phyloP scores from a whole-genome alignment of 2,797 vertebrate species.

The Molossus alvarezi region DNA sequence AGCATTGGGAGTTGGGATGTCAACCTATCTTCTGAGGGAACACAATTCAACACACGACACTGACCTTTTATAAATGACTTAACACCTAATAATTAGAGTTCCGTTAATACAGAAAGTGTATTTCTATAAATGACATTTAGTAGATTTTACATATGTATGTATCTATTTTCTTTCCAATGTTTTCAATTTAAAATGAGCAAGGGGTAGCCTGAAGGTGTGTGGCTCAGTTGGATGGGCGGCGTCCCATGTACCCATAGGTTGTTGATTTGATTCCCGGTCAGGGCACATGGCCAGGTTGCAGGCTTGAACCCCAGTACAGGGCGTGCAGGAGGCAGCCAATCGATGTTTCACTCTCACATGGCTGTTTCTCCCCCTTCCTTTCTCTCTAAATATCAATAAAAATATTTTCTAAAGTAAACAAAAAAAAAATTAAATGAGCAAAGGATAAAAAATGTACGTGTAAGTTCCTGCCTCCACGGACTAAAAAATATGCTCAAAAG shows the following conservation, averaged over 20 bases:
- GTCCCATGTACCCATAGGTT: background rate
- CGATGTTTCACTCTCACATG: background rate
- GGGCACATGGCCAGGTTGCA: background rate
- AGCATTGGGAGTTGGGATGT: background rate
- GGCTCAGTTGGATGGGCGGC: background rate
- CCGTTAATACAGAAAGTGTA: background rate
- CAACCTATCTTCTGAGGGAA: background rate
- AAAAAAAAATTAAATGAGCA: background rate
- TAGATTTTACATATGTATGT: background rate
- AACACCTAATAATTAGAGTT: background rate
- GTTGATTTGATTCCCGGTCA: background rate
- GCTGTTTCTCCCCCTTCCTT: background rate
- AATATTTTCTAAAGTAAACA: background rate
- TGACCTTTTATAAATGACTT: background rate
- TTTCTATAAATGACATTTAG: background rate
- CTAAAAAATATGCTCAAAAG: background rate
- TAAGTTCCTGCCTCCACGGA: background rate
- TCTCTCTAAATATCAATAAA: background rate
- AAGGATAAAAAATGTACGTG: background rate
- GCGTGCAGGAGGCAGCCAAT: background rate
- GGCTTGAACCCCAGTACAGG: background rate
- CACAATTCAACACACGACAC: background rate
- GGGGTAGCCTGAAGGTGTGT: background rate
- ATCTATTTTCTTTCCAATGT: background rate
- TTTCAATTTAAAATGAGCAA: background rate